Evolutionary conservation across 92 coral and sea anemone genomes (phyloP), one percentile per base, ranked within the genome.

Genomic region (Heteractis magnifica): DNA sequence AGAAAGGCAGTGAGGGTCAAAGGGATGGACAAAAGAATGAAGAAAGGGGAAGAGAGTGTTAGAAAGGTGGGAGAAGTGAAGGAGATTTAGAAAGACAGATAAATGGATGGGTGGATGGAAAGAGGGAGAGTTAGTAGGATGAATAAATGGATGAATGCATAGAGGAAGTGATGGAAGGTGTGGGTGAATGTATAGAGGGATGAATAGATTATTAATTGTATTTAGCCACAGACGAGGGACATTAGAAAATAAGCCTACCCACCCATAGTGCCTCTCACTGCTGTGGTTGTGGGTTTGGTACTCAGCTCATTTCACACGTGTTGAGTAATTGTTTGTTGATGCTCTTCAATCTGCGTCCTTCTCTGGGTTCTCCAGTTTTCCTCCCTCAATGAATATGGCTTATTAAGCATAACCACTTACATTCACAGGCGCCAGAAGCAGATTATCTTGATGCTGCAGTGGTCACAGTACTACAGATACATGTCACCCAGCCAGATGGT

Each of bases 361-460:
- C 44, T 34, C 44, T 34, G 44, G 44, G 44, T 34, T 34, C 44
- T 34, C 44, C 44, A 34, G 44, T 34, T 34, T 34, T 34, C 44
- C 44, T 34, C 44, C 44, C 44, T 34, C 44, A 34, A 34, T 2
- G 1, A 34, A 34, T 0, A 34, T 34, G 44, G 44, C 3, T 34
- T 34, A 34, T 34, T 34, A 34, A 34, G 44, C 1, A 34, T 34
- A 34, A 34, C 44, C 1, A 34, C 3, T 34, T 34, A 34, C 23
- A 18, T 58, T 79, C 48, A 83, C 92, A 97, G 99, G 99, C 99
- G 26, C 99, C 99, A 15, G 99, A 97, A 86, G 99, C 99, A 79
- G 99, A 97, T 84, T 97, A 94, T 74, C 91, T 97, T 41, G 99
- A 97, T 79, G 99, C 99, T 55, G 94, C 95, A 2, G 99, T 97